Base-by-base conservation (phyloP, 2,888 invertebrate species). In the Tromatobia lineatoria region DNA sequence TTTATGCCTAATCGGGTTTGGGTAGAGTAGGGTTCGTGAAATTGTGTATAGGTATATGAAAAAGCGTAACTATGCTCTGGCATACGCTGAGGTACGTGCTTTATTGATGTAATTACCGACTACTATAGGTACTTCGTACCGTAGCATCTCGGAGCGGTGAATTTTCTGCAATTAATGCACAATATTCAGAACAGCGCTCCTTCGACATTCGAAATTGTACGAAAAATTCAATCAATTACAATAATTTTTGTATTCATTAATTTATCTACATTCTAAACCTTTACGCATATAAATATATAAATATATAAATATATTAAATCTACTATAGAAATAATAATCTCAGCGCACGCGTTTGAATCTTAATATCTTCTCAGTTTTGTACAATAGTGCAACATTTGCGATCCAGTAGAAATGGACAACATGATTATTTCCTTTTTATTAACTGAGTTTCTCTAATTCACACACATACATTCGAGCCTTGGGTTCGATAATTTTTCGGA, bases 231-330 rank as follows among this genome's bases (percentile, higher is more conserved):
- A 67, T 76, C 64, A 42, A 57, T 23, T 13, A 57, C 34, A 25
- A 47, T 64, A 15, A 50, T 47, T 50, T 50, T 15, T 73, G 50
- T 75, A 64, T 75, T 50, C n/a, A 77, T 83, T 83, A 25, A 77
- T 64, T 85, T 75, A 59, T 66, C 83, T 66, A 73, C 75, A 67
- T 79, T 75, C 50, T 71, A 86, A 38, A 69, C 70, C 73, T 52
- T 80, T 84, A 84, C 77, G 80, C 82, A 15, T 81, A 76, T 82
- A 79, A 64, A 74, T 71, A 61, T 69, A 61, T 75, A n/a, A n/a
- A n/a, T n/a, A n/a, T 81, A 76, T 82, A 79, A 64, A 74, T 71
- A 61, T 69, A 61, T 75, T 50, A 18, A 34, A 29, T 42, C 23
- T 23, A n/a, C 52, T 66, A 71, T 66, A 69, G 20, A 42, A 73